These are phyloP conservation scores for Echinometra lucunter DNA, from an alignment of 53 echinoderm and acorn worm species.

Conservation along the genomic window DNA sequence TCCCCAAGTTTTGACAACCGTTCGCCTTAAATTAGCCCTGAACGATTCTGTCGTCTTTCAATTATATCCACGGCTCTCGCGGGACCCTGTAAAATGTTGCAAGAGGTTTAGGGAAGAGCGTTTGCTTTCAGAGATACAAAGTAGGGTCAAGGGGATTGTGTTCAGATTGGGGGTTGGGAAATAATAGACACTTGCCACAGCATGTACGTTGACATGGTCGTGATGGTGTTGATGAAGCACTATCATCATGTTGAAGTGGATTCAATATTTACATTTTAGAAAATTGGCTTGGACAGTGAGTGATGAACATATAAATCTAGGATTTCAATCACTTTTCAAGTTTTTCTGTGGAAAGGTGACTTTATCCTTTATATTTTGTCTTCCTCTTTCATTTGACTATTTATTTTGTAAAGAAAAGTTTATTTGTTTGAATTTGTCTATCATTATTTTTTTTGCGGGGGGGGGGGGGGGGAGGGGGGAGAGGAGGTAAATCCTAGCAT, in stretches of 20 bases:
- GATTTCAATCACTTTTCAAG: too few species aligned
- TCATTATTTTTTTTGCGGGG: neutral
- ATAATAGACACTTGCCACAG: neutral
- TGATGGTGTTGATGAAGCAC: too few species aligned
- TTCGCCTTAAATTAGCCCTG: slow-evolving; percentile 55
- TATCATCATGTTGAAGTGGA: too few species aligned
- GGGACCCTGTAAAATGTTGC: slow-evolving; percentile 64
- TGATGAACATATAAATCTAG: too few species aligned
- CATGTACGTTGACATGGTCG: too few species aligned
- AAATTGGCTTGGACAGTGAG: too few species aligned
- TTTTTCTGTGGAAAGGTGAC: too few species aligned
- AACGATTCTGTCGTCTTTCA: slow-evolving; percentile 62
- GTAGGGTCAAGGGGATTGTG: neutral
- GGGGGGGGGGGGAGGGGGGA: too few species aligned
- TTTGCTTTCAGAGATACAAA: slow-evolving; percentile 24
- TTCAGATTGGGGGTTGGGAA: neutral
- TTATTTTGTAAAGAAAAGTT: too few species aligned
- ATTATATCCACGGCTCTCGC: slow-evolving; percentile 45
- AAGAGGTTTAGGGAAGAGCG: slow-evolving; percentile 41
- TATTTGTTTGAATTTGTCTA: neutral
- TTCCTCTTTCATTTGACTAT: neutral
- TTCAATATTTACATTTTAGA: too few species aligned
- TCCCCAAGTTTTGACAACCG: slow-evolving; percentile 52
- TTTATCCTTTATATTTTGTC: neutral
- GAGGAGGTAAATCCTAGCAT: too few species aligned